Conservation (phyloP, 2,113 vertebrate genomes). For the Myodes glareolus region DNA sequence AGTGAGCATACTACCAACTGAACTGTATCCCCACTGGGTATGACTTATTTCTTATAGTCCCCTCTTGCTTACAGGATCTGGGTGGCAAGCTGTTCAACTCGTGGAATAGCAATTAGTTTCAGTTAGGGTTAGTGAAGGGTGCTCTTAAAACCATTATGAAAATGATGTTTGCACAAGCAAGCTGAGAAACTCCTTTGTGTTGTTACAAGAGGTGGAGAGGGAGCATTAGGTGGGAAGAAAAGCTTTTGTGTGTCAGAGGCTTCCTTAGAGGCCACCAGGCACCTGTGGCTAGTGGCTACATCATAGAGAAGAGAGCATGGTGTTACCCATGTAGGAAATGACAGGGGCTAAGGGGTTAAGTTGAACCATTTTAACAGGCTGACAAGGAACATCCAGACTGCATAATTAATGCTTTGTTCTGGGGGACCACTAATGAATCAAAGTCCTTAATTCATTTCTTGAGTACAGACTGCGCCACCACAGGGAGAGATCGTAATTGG, state of each 20-base stretch:
- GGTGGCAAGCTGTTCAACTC: constrained; percentile 4
- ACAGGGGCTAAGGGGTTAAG: constrained; percentile 29
- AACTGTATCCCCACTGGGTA: not conserved
- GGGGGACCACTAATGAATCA: constrained; percentile 51
- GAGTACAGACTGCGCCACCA: constrained; percentile 71
- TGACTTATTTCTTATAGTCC: not conserved
- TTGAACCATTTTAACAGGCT: constrained; percentile 36
- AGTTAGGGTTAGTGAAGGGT: not conserved
- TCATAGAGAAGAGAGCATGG: not conserved
- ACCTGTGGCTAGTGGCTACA: not conserved
- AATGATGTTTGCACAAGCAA: not conserved
- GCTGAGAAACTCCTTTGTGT: not conserved
- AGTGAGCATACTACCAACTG: not conserved
- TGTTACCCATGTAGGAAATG: not conserved
- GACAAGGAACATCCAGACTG: not conserved
- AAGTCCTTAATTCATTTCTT: constrained; percentile 55
- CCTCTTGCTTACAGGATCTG: not conserved
- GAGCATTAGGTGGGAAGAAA: not conserved
- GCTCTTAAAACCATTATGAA: not conserved
- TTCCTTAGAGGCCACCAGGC: not conserved
- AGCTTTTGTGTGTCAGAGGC: not conserved
- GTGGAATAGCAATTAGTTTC: not conserved
- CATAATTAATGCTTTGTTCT: constrained; percentile 33
- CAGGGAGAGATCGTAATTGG: constrained; percentile 62
- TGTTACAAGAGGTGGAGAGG: not conserved